Percentiles rank a stretch among this genome's conserved stretches.
Conservation (phyloP, 2,797 vertebrate genomes). For the Melanotaenia maccullochi region DNA sequence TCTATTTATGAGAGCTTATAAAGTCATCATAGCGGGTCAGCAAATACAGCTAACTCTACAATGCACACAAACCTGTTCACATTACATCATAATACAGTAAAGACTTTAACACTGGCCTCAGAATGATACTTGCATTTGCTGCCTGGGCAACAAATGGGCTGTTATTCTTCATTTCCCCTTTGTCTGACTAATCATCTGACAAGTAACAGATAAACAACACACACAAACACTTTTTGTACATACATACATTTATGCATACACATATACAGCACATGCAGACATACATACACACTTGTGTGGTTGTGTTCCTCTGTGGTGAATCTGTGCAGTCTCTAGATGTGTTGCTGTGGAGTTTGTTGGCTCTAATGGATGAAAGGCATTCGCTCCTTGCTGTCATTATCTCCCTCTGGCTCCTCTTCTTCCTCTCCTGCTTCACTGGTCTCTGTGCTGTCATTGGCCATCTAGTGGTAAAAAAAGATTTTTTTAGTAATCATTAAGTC, state of each 20-base stretch:
- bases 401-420: conserved; percentile 96
- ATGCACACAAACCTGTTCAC: conserved; percentile 41
- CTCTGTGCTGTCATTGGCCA: conserved; percentile 99
- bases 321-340: conserved; percentile 55
- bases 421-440: conserved; percentile 98
- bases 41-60: conserved; percentile 37
- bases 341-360: neutral
- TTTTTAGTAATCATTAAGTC: neutral
- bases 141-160: conserved; percentile 41
- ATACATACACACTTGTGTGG: conserved; percentile 83
- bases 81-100: conserved; percentile 75
- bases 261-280: conserved; percentile 55
- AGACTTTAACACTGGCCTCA: conserved; percentile 77
- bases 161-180: conserved; percentile 41
- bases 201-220: conserved; percentile 75
- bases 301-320: conserved; percentile 70
- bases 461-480: conserved; percentile 80
- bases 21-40: conserved; percentile 2
- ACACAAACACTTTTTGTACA: conserved; percentile 75
- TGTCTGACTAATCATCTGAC: conserved; percentile 86
- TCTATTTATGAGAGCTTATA: conserved; percentile 17
- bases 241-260: conserved; percentile 43
- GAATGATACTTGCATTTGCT: conserved; percentile 85
- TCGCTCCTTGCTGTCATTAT: conserved; percentile 96
- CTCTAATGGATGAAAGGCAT: conserved; percentile 98